Conservation (phyloP, 2,797 vertebrate species). For the Gadopsis bispinosus region DNA sequence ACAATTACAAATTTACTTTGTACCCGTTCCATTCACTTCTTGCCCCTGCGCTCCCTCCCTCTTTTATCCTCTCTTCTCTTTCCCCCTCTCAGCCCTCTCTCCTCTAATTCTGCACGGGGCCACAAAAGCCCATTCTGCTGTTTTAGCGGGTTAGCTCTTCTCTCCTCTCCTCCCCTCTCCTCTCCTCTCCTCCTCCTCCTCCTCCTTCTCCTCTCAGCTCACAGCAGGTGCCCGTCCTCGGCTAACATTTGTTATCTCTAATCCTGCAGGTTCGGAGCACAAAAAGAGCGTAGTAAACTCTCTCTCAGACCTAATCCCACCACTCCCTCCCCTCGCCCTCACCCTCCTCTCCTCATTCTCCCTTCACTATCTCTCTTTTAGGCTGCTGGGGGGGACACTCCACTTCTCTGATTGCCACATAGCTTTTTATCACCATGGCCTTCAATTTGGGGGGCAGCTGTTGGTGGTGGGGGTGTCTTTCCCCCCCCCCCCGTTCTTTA, state of each 20-base stretch:
- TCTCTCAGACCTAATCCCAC: slow-evolving; percentile 84
- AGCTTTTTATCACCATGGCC: slow-evolving; percentile 80
- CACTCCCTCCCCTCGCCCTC: slow-evolving; percentile 76
- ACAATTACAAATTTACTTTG: slow-evolving; percentile 78
- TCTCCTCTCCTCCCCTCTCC: slow-evolving; percentile 31
- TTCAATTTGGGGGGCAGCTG: slow-evolving; percentile 80
- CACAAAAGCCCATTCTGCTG: slow-evolving; percentile 80
- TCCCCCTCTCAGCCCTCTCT: slow-evolving; percentile 45
- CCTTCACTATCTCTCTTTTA: slow-evolving; percentile 77
- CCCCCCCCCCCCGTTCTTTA: slow-evolving; percentile 60
- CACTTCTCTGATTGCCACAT: slow-evolving; percentile 82
- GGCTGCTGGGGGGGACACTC: slow-evolving; percentile 68
- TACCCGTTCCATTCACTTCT: slow-evolving; percentile 64
- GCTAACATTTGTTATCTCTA: slow-evolving; percentile 87
- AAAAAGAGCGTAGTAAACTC: slow-evolving; percentile 86
- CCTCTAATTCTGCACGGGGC: slow-evolving; percentile 70
- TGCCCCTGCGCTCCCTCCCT: slow-evolving; percentile 46
- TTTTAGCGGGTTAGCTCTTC: slow-evolving; percentile 74
- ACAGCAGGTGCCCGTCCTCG: slow-evolving; percentile 82
- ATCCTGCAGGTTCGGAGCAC: slow-evolving; percentile 85
- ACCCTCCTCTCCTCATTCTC: slow-evolving; percentile 74
- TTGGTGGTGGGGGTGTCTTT: slow-evolving; percentile 64
- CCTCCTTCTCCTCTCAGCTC: slow-evolving; percentile 69
- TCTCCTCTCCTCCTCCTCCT: slow-evolving; percentile 29
- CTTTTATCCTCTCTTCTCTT: slow-evolving; percentile 51